A percentile compares a stretch with the other conserved stretches of the same genome.
Conservation (phyloP, 1,140 invertebrate genomes). For the Diachasmimorpha longicaudata region DNA sequence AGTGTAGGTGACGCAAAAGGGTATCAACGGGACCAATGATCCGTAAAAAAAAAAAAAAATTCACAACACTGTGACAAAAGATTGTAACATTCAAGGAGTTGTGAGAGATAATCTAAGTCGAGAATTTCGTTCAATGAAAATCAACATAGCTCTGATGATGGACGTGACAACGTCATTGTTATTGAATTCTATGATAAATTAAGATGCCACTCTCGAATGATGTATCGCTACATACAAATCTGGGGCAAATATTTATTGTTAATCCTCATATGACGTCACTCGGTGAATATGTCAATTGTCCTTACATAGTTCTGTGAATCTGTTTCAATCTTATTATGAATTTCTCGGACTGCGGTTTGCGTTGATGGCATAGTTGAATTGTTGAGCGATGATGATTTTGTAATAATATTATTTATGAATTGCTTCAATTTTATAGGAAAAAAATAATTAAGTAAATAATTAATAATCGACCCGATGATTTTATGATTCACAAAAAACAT, state of each 20-base stretch:
- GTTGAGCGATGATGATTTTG: not conserved
- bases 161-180: not conserved
- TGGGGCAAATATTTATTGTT: not conserved
- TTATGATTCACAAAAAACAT: no score
- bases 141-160: not conserved
- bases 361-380: not conserved
- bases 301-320: not conserved
- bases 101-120: not conserved
- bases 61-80: not conserved
- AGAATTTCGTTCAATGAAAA: not conserved
- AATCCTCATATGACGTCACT: no score
- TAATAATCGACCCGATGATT: no score
- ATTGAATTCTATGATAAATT: not conserved
- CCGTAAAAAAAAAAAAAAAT: not conserved
- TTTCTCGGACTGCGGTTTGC: not conserved
- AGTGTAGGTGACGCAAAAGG: not conserved
- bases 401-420: not conserved
- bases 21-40: not conserved
- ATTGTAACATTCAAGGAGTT: no score
- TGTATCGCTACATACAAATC: not conserved
- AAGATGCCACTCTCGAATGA: not conserved
- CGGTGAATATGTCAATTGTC: not conserved
- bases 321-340: not conserved
- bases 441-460: no score
- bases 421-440: no score